Conservation (phyloP, 2,797 vertebrate species). For the Acomys russatus region DNA sequence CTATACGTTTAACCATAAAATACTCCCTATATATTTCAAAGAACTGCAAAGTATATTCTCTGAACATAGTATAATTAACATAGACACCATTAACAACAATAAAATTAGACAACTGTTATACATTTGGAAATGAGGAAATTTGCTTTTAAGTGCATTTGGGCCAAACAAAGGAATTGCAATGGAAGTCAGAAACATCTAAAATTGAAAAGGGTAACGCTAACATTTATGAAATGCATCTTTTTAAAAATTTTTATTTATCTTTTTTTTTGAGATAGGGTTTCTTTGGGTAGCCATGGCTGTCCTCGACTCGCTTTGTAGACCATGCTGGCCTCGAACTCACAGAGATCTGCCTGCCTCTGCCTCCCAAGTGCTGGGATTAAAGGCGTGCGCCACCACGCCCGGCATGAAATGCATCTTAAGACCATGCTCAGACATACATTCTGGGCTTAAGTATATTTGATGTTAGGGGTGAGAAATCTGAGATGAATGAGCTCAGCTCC, state of each 20-base stretch:
- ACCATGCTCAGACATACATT: background rate
- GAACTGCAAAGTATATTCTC: slow-evolving; percentile 5
- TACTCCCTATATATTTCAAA: slow-evolving; percentile 4
- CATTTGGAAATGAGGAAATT: slow-evolving; percentile 44
- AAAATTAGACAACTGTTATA: background rate
- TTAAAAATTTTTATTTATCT: too few species aligned
- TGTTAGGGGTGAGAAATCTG: background rate
- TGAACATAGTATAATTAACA: background rate
- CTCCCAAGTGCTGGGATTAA: too few species aligned
- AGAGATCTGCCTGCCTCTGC: too few species aligned
- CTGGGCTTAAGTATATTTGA: background rate
- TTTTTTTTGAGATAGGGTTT: too few species aligned
- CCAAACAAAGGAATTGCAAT: background rate
- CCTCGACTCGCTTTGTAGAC: too few species aligned
- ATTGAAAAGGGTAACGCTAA: background rate
- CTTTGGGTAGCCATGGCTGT: too few species aligned
- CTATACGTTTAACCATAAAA: background rate
- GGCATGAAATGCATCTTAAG: too few species aligned
- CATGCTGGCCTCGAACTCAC: too few species aligned
- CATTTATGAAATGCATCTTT: slow-evolving; percentile 25
- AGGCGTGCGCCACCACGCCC: too few species aligned
- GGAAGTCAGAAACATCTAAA: slow-evolving; percentile 17
- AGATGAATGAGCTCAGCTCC: slow-evolving; percentile 34
- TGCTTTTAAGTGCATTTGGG: slow-evolving; percentile 17
- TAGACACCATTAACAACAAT: slow-evolving; percentile 45